A percentile compares a stretch with the other conserved stretches of the same genome.
phyloP scores from a whole-genome alignment of 2,888 invertebrate genomes.

The Folsomia manolachei region DNA sequence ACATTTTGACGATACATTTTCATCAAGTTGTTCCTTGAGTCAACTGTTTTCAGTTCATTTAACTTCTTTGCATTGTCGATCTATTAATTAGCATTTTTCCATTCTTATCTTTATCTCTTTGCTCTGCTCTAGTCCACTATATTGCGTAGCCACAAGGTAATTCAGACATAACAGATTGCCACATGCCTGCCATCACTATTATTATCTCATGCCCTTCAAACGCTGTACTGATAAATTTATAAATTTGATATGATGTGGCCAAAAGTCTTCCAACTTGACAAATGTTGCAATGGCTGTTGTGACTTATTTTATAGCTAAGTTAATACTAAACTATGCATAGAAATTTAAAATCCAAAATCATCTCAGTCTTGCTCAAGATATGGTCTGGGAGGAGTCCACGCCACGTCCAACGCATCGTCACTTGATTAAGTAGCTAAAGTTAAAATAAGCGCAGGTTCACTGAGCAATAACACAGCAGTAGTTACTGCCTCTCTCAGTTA shows the following conservation, averaged over 20 bases:
- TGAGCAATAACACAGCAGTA: no score
- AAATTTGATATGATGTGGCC: no score
- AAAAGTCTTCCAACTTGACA: not conserved
- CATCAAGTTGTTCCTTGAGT: slow-evolving; percentile 5
- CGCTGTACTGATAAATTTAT: not conserved
- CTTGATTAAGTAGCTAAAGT: not conserved
- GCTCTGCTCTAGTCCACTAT: no score
- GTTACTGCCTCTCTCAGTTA: no score
- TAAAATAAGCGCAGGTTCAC: not conserved
- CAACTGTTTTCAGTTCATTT: slow-evolving; percentile 6
- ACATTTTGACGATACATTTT: slow-evolving; percentile 7
- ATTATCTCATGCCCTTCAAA: slow-evolving; percentile 5
- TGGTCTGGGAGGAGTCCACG: not conserved
- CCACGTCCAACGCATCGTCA: no score
- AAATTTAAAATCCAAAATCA: no score
- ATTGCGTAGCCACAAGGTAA: no score
- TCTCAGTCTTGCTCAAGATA: no score
- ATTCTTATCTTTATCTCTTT: not conserved
- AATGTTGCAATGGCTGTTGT: not conserved
- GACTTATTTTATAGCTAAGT: no score
- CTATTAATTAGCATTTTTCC: slow-evolving; percentile 2
- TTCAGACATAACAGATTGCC: not conserved
- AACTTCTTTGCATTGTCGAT: slow-evolving; percentile 5
- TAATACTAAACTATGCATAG: no score
- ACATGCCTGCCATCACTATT: not conserved